Evolutionary conservation across 2,113 vertebrate genomes (phyloP).

Genomic region (Dinomys branickii): DNA sequence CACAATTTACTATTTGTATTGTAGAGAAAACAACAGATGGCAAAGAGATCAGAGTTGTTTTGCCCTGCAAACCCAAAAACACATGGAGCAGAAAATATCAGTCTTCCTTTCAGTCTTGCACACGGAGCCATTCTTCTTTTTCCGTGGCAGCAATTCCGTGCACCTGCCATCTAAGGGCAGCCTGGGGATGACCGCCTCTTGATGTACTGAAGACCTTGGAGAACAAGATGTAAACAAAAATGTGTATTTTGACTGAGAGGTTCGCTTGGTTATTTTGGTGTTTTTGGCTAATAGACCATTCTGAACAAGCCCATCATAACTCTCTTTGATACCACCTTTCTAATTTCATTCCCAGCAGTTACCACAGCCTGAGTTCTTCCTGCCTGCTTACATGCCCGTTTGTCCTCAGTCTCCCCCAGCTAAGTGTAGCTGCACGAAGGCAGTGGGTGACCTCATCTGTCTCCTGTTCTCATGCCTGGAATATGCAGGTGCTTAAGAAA

Average conservation of each 20-base stretch:
- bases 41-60: not conserved
- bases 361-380: not conserved
- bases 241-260: not conserved
- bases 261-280: slow-evolving; percentile 5
- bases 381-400: not conserved
- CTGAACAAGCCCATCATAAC: not conserved
- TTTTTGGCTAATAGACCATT: slow-evolving; percentile 5
- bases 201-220: not conserved
- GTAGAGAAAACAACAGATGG: not conserved
- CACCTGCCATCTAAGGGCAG: not conserved
- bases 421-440: not conserved
- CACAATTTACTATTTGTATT: not conserved
- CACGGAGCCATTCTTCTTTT: not conserved
- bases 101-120: not conserved
- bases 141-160: not conserved
- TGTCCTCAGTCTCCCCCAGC: not conserved
- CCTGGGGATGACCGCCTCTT: not conserved
- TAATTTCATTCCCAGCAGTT: slow-evolving; percentile 42
- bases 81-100: not conserved
- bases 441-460: not conserved
- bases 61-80: not conserved
- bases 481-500: not conserved
- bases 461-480: not conserved
- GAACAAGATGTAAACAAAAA: not conserved
- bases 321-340: not conserved